Conservation (phyloP, 2,797 vertebrate genomes). For the Corythornis leucogaster region DNA sequence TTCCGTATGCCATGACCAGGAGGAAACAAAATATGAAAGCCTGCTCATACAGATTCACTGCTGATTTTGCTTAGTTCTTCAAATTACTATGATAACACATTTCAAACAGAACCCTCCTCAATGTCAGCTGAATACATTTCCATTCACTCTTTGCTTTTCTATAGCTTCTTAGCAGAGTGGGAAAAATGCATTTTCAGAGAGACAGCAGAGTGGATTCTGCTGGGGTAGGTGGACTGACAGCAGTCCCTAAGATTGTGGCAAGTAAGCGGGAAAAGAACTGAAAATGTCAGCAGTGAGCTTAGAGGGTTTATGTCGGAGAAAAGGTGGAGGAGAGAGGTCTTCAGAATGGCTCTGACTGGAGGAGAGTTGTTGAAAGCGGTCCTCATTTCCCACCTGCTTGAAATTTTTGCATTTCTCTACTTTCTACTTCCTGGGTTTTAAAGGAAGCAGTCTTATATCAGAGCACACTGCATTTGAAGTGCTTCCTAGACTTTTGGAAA, state of each 20-base stretch:
- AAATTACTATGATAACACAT: not conserved
- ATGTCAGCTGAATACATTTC: not conserved
- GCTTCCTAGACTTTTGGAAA: not conserved
- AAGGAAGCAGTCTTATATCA: not conserved
- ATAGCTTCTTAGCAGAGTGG: not conserved
- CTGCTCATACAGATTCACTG: not conserved
- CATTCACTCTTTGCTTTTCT: not conserved
- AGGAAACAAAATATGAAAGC: not conserved
- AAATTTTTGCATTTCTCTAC: not conserved
- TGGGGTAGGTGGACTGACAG: not conserved
- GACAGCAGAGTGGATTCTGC: not conserved
- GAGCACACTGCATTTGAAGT: not conserved
- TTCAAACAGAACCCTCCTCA: not conserved
- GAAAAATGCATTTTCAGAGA: fast-evolving
- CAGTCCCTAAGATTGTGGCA: not conserved
- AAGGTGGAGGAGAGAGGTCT: not conserved
- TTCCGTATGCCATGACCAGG: not conserved
- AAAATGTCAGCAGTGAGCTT: not conserved
- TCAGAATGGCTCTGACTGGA: not conserved
- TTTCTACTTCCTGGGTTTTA: not conserved
- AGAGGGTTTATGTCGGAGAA: not conserved
- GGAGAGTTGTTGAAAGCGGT: not conserved
- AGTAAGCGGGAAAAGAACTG: not conserved
- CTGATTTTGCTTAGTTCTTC: slow-evolving; percentile 12
- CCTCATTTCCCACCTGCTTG: not conserved